Conservation (phyloP, 2,888 invertebrate species). For the Gari tellinella region DNA sequence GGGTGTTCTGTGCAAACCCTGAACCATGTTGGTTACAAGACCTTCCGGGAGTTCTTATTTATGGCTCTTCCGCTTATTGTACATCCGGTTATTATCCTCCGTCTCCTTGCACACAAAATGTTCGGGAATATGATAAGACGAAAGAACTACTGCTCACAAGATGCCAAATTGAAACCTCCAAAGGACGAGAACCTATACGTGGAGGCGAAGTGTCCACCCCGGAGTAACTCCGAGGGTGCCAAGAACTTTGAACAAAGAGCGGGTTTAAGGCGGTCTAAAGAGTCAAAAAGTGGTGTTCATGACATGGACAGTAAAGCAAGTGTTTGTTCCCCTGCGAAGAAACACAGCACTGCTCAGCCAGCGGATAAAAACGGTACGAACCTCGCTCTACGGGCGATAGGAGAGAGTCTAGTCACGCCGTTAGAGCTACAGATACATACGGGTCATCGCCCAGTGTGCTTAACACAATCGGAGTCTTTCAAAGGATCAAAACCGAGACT, state of each 20-base stretch:
- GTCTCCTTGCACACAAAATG: slow-evolving; percentile 86
- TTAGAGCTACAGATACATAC: slow-evolving; percentile 74
- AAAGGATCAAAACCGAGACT: slow-evolving; percentile 63
- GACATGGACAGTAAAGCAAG: slow-evolving; percentile 4
- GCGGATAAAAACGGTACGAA: slow-evolving; percentile 50
- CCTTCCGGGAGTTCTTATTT: slow-evolving; percentile 80
- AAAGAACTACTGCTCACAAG: slow-evolving; percentile 76
- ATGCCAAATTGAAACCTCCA: slow-evolving; percentile 74
- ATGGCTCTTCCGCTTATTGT: slow-evolving; percentile 85
- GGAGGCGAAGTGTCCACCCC: slow-evolving; percentile 74
- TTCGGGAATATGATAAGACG: slow-evolving; percentile 86
- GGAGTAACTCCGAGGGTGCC: slow-evolving; percentile 54
- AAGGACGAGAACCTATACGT: slow-evolving; percentile 69
- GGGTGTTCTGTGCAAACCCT: slow-evolving; percentile 76
- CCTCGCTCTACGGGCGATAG: slow-evolving; percentile 80
- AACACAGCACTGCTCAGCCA: neutral
- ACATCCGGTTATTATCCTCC: slow-evolving; percentile 86
- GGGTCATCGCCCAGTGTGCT: slow-evolving; percentile 48
- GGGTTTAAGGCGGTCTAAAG: slow-evolving; percentile 2
- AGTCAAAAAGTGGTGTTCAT: slow-evolving; percentile 15
- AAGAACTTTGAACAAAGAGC: slow-evolving; percentile 37
- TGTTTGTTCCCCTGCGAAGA: slow-evolving; percentile 6
- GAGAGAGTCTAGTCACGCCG: slow-evolving; percentile 82
- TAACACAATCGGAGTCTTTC: slow-evolving; percentile 46
- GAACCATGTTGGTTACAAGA: slow-evolving; percentile 66